A percentile compares a stretch with the other conserved stretches of the same genome.
phyloP scores from a whole-genome alignment of 2,797 vertebrate genomes.

The Chelonia mydas region DNA sequence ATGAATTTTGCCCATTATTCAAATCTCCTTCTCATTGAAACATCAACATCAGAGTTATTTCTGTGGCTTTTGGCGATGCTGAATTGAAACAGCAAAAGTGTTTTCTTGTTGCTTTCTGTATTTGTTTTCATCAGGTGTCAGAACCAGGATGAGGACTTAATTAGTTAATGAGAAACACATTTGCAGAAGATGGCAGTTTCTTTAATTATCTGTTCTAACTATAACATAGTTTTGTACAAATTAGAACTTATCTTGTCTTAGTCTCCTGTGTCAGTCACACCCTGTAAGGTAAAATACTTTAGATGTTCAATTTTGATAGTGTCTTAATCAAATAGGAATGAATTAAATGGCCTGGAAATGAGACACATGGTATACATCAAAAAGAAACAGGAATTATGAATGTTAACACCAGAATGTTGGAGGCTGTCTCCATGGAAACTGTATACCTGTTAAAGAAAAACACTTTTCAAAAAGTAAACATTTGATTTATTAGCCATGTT shows the following conservation, averaged over 20 bases:
- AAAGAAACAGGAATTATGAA: background rate
- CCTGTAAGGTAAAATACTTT: background rate
- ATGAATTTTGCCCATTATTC: background rate
- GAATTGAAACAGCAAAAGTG: background rate
- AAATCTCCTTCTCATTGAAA: background rate
- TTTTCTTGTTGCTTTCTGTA: background rate
- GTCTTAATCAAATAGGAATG: background rate
- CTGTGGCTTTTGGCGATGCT: background rate
- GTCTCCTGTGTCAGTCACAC: background rate
- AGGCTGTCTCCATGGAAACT: constrained; percentile 50
- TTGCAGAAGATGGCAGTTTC: background rate
- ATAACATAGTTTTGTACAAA: background rate
- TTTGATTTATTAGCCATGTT: background rate
- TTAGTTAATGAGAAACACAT: background rate
- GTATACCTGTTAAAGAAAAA: background rate
- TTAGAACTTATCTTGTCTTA: background rate
- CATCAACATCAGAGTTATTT: background rate
- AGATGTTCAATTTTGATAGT: background rate
- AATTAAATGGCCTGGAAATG: background rate
- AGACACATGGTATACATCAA: background rate
- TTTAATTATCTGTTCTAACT: background rate
- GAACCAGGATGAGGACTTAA: background rate
- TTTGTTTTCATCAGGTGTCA: background rate
- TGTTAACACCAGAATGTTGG: background rate
- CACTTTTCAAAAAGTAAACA: constrained; percentile 29